phyloP scores from a whole-genome alignment of 2,113 vertebrate genomes.

The Ia io region DNA sequence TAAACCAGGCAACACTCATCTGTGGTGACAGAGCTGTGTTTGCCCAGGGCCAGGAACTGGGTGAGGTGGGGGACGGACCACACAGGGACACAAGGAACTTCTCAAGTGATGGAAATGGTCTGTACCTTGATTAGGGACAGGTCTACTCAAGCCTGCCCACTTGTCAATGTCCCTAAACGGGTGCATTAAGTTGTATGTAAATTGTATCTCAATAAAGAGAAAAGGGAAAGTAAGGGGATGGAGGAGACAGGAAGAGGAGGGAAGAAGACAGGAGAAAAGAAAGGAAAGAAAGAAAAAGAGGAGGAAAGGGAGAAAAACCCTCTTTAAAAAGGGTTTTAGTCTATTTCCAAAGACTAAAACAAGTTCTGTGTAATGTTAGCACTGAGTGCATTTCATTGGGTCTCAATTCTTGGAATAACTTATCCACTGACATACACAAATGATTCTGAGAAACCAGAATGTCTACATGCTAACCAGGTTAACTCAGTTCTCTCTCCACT shows the following conservation, averaged over 20 bases:
- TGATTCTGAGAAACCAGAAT: not conserved
- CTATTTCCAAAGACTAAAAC: too few relatives aligned
- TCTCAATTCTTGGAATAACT: not conserved
- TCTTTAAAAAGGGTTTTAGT: too few relatives aligned
- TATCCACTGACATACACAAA: not conserved
- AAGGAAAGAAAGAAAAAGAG: not conserved
- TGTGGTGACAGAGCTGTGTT: not conserved
- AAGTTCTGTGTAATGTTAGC: not conserved
- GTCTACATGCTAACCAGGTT: not conserved
- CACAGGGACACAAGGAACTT: not conserved
- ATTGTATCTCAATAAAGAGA: not conserved
- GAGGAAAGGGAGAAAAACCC: not conserved
- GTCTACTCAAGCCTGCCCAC: not conserved
- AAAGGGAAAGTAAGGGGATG: not conserved
- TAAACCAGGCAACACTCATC: not conserved
- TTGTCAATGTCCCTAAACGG: not conserved
- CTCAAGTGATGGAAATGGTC: not conserved
- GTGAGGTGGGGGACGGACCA: too few relatives aligned
- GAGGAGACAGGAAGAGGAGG: too few relatives aligned
- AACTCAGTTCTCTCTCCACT: not conserved
- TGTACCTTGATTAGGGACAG: not conserved
- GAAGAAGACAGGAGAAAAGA: not conserved
- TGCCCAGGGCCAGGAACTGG: not conserved
- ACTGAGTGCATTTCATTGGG: not conserved
- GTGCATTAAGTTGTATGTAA: not conserved